Conservation (phyloP, 2,797 vertebrate species). For the Tinamus major region DNA sequence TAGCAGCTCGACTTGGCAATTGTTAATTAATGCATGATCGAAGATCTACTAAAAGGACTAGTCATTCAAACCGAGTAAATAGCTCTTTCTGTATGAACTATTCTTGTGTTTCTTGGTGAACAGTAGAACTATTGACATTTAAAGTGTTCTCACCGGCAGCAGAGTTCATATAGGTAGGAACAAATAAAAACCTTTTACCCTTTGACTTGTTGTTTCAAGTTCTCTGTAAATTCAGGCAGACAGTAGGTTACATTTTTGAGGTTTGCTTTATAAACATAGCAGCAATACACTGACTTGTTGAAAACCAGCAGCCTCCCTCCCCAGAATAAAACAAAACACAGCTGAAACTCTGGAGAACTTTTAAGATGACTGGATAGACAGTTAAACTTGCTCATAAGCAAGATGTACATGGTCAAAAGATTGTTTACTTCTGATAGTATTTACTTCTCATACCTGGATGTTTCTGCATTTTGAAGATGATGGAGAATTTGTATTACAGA, state of each 20-base stretch:
- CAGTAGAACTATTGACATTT: constrained; percentile 6
- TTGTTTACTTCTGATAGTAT: not conserved
- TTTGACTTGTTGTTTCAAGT: not conserved
- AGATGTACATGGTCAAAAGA: not conserved
- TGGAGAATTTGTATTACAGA: not conserved
- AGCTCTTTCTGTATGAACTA: not conserved
- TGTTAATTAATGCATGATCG: constrained; percentile 11
- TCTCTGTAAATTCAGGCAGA: not conserved
- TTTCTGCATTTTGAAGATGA: not conserved
- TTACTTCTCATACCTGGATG: not conserved
- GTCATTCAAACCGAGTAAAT: not conserved
- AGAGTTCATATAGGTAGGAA: not conserved
- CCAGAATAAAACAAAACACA: not conserved
- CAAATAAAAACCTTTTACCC: not conserved
- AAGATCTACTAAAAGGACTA: not conserved
- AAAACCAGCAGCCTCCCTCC: not conserved
- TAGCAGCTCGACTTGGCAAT: not conserved
- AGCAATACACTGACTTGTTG: not conserved
- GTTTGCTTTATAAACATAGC: constrained; percentile 26
- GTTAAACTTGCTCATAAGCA: not conserved
- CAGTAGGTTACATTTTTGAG: constrained; percentile 5
- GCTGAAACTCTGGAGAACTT: not conserved
- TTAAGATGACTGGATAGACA: not conserved
- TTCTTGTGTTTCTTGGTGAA: constrained; percentile 9
- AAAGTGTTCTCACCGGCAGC: not conserved